Evolutionary conservation across 2,113 vertebrate species (phyloP).

Genomic region (Anguilla japonica): DNA sequence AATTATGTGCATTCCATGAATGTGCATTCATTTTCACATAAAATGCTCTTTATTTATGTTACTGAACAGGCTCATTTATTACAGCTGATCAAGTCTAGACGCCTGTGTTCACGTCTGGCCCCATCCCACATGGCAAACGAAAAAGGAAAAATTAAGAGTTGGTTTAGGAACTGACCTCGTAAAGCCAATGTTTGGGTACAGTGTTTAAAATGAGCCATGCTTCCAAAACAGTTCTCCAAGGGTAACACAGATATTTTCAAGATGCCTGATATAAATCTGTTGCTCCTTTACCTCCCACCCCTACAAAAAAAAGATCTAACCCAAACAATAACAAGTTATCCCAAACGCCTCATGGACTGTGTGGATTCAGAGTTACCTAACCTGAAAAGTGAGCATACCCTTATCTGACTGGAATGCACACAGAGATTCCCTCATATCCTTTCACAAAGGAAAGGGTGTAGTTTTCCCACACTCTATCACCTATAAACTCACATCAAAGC

Average conservation of each 20-base stretch:
- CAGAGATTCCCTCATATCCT: not conserved
- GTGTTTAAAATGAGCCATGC: not conserved
- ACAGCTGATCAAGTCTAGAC: not conserved
- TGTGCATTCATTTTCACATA: not conserved
- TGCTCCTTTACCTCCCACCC: not conserved
- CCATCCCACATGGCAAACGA: not conserved
- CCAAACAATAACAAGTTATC: not conserved
- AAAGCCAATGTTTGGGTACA: not conserved
- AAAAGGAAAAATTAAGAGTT: slow-evolving; percentile 11
- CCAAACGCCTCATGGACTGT: not conserved
- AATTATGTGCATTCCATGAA: not conserved
- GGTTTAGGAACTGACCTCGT: not conserved
- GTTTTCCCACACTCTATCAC: slow-evolving; percentile 46
- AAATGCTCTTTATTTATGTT: slow-evolving; percentile 5
- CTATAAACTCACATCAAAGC: slow-evolving; percentile 53
- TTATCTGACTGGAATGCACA: not conserved
- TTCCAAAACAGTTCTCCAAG: not conserved
- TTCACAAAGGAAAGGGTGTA: slow-evolving; percentile 3
- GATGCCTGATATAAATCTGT: not conserved
- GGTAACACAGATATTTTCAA: not conserved
- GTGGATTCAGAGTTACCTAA: not conserved
- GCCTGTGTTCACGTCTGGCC: not conserved
- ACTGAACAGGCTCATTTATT: not conserved
- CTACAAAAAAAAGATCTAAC: not conserved
- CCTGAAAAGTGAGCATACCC: not conserved